These are phyloP conservation scores for Chloroceryle aenea DNA, from an alignment of 2,113 vertebrate species.

Conservation along the genomic window DNA sequence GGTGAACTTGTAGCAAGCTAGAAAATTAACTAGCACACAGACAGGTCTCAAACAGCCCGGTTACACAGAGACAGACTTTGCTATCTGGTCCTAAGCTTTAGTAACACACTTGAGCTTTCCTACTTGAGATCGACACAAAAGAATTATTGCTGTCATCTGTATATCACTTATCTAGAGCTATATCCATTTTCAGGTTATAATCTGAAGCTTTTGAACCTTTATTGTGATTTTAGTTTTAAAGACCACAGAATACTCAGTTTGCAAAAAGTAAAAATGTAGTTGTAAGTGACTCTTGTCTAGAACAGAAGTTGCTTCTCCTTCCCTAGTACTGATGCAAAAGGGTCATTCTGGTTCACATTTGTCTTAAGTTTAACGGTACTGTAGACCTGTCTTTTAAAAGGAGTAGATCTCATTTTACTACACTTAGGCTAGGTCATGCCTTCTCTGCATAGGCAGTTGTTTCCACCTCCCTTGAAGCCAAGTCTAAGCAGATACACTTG, in stretches of 20 bases:
- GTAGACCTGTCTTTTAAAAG: background rate
- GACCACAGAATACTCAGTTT: background rate
- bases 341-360: background rate
- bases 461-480: fast-evolving
- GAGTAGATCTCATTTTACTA: background rate
- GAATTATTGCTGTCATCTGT: background rate
- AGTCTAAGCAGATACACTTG: background rate
- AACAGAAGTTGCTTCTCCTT: fast-evolving
- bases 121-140: background rate
- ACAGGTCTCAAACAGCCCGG: background rate
- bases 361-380: background rate
- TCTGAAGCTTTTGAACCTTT: background rate
- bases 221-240: background rate
- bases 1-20: background rate
- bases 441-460: fast-evolving
- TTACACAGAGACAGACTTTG: background rate
- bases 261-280: background rate
- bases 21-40: background rate
- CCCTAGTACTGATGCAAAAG: background rate
- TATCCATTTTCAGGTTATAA: background rate
- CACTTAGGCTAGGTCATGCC: background rate
- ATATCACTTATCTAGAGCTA: background rate
- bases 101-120: background rate
- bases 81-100: background rate
- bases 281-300: background rate